A percentile compares a stretch with the other conserved stretches of the same genome.
These are phyloP conservation scores for Gallinago jamesoni DNA, from an alignment of 2,113 vertebrate species.

Conservation along the genomic window DNA sequence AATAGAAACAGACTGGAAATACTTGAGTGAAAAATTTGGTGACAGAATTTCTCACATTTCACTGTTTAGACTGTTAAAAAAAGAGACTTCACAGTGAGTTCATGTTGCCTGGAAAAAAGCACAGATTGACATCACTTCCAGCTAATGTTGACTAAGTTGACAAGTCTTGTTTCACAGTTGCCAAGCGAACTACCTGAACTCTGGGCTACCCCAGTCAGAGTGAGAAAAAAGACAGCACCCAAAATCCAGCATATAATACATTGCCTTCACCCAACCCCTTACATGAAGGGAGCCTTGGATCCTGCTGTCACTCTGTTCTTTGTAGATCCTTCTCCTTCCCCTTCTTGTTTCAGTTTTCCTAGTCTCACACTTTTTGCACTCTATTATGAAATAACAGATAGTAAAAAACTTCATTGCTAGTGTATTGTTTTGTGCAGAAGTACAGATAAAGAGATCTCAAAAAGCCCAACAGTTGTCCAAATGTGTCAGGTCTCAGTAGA, in stretches of 20 bases:
- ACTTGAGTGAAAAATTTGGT: not conserved
- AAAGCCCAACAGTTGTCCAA: not conserved
- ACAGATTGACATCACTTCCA: not conserved
- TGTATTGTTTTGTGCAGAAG: not conserved
- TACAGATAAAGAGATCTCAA: not conserved
- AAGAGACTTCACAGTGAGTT: not conserved
- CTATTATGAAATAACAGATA: not conserved
- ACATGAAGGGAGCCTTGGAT: not conserved
- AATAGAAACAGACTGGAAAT: not conserved
- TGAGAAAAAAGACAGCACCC: not conserved
- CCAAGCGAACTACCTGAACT: not conserved
- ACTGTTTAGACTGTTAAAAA: not conserved
- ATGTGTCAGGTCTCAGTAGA: not conserved
- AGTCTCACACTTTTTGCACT: not conserved
- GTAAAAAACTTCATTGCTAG: not conserved
- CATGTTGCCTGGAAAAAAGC: not conserved
- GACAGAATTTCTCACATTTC: not conserved
- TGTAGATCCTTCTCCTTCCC: not conserved
- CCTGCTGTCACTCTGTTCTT: not conserved
- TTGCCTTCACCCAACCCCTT: not conserved
- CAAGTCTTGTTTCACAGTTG: not conserved
- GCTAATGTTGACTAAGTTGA: not conserved
- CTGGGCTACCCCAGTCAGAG: not conserved
- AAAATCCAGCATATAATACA: fast-evolving
- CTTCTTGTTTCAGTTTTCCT: not conserved